Base-by-base conservation (phyloP, 2,888 invertebrate genomes). In the Lasioglossum morio region DNA sequence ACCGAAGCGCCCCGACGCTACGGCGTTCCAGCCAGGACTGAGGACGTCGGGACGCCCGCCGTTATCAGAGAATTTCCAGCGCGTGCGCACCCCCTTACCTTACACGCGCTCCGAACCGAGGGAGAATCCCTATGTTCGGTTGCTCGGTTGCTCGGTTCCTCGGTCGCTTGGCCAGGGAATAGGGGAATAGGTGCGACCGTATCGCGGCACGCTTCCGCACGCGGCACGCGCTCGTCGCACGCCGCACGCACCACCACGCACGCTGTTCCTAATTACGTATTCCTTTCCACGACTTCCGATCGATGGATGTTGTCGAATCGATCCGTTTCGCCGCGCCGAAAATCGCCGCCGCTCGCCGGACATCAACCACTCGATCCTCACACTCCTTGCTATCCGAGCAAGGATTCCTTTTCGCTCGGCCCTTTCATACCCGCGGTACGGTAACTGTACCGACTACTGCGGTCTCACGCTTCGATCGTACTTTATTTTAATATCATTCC, bases 11-110 rank as follows among this genome's bases (percentile, higher is more conserved):
- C 90, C 84, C 91, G 91, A 91, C 93, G 92, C 90, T 87, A 88
- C 92, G 92, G 91, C 93, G 92, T 93, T 92, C 85, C 91, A 88
- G 89, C 92, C 93, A 92, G 90, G 89, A 93, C 93, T 93, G 92
- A 91, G 88, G 88, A 83, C 90, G 85, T 87, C 88, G 91, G 87
- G 91, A 85, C 91, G 88, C 90, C 88, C 90, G 91, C 79, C 92
- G 93, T 93, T 93, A 93, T 93, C 93, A 93, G 89, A 87, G 81
- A 92, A 89, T 92, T 93, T 93, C 90, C 88, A 89, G 93, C 92
- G 76, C 72, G 79, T 70, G 85, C 86, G 77, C 85, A 79, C 87
- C 89, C 91, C 72, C 70, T 75, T 70, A 63, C 72, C 70, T 75
- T 72, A 60, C 81, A 82, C 85, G 86, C 87, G 82, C 85, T 72